Evolutionary conservation across 92 coral and sea anemone genomes (phyloP), one percentile per base, ranked within the genome.

Genomic region (Pocillopora meandrina): DNA sequence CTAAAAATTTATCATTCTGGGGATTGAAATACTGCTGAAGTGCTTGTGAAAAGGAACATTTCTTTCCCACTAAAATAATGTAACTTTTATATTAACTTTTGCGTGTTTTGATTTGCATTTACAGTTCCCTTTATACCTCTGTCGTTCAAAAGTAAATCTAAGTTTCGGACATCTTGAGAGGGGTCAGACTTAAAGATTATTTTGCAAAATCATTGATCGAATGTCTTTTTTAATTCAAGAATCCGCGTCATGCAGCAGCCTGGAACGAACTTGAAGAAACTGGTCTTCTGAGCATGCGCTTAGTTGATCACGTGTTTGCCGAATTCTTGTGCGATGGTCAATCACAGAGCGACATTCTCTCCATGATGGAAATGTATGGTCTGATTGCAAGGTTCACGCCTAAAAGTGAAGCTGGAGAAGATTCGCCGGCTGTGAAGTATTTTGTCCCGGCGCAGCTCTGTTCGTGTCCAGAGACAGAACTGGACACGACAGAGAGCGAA

Each of bases 401-500:
- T 36, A 79, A 49, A 71, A 70, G 52, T 63, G 59, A 78, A 18
- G 31, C 56, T 5, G 62, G 62, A 59, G 18, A 59, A 59, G 62
- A 70, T 70, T 59, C 70, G n/a, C 31, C 77, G 17, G 68, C 69
- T 19, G 87, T 79, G 34, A 86, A 81, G 74, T 93, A 93, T 49
- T 93, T 93, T 59, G 97, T 93, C 9, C 97, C 97, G 19, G 95
- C 97, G 4, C 97, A 93, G 80, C 90, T 93, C 18, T 74, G 89
- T 12, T 91, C 95, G n/a, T 91, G 93, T 56, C 97, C 97, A 9
- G 86, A 89, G 79, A 77, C 63, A n/a, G 95, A 91, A n/a, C 66
- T 89, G n/a, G 91, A 89, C 49, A 87, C 91, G 3, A 59, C 88
- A 11, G 55, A 68, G 55, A 68, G 60, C 14, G 92, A 86, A 66